Base-by-base conservation (phyloP, 2,888 invertebrate species). In the Syrista parreyssii region DNA sequence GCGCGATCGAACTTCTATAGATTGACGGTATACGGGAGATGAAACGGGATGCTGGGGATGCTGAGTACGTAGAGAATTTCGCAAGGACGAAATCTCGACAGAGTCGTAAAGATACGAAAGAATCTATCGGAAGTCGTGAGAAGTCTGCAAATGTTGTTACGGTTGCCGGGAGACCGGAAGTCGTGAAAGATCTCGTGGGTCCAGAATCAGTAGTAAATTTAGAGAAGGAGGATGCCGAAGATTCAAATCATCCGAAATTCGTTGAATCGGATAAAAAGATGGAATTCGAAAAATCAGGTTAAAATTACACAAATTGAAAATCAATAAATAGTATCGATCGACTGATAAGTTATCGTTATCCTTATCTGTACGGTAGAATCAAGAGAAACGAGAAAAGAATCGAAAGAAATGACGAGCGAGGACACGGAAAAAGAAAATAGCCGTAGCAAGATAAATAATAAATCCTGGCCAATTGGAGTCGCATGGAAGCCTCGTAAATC, bases 381-480 rank as follows among this genome's bases (percentile, higher is more conserved):
- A 40, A 73, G 68, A 77, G 74, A 74, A 68, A 35, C 31, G 33
- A 36, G 36, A 4, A 75, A 78, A 72, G 76, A 33, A 74, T 79
- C 75, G 23, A 68, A 74, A 33, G 12, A 68, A 68, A 68, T 72
- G 23, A 71, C 74, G 30, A 33, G 69, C 11, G 31, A 32, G 33
- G 71, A 36, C 36, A 34, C 4, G 71, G 68, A 68, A 73, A 75
- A 76, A 74, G 30, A 73, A 79, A 76, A 75, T 68, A 40, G 77
- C 68, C 69, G 75, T 73, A 55, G 35, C 55, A 69, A 74, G 77
- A 81, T 79, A 35, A 77, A 75, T 79, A 77, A 82, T 81, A 82
- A 82, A 76, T 81, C 78, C 33, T 85, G 88, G 86, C 87, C 88
- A 34, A 79, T 88, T 35, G 87, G 86, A 78, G 76, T 76, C 33